Evolutionary conservation across 2,888 invertebrate species (phyloP).

Genomic region (Tridacna crocea): DNA sequence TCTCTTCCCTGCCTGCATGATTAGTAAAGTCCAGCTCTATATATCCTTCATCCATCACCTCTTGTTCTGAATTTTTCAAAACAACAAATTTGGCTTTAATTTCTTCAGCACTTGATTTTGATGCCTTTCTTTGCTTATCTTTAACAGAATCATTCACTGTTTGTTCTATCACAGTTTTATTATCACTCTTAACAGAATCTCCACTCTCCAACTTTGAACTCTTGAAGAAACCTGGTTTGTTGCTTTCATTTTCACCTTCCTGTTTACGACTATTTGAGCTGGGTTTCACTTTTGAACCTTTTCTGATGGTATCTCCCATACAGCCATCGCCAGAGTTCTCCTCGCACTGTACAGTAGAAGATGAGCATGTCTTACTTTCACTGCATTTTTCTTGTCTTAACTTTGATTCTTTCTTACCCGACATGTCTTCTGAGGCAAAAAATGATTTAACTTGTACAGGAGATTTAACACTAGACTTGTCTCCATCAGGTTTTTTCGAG

Average conservation of each 20-base stretch:
- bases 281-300: not conserved
- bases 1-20: not conserved
- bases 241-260: not conserved
- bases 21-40: conserved; percentile 62
- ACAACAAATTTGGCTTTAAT: conserved; percentile 40
- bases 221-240: not conserved
- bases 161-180: conserved; percentile 33
- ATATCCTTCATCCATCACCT: conserved; percentile 64
- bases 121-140: not conserved
- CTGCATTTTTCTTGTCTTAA: too few relatives aligned
- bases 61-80: conserved; percentile 31
- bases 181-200: not conserved
- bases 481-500: conserved; percentile 1
- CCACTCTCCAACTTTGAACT: not conserved
- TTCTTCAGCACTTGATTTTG: conserved; percentile 8
- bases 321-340: too few relatives aligned
- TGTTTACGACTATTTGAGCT: not conserved
- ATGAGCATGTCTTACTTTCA: too few relatives aligned
- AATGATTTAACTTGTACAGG: conserved; percentile 61
- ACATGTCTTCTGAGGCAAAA: not conserved
- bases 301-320: too few relatives aligned
- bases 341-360: too few relatives aligned
- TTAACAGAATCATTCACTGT: not conserved
- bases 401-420: too few relatives aligned
- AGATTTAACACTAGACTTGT: conserved; percentile 35